phyloP scores from a whole-genome alignment of 1,140 invertebrate species.

The Drosophila arizonae region DNA sequence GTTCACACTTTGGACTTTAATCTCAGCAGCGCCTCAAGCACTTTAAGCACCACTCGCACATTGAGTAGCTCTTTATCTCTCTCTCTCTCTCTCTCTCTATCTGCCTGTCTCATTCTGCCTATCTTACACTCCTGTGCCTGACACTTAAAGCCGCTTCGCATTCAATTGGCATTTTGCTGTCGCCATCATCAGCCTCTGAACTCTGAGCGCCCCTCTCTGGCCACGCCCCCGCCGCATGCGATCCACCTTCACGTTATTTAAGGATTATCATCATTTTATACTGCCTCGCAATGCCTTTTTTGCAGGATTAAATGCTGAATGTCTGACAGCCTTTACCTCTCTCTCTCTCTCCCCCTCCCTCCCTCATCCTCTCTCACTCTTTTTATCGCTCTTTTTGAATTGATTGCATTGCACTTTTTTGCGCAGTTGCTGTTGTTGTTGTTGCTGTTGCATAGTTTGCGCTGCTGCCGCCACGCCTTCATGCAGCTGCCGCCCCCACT shows the following conservation, averaged over 20 bases:
- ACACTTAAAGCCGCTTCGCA: conserved; percentile 73
- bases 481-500: conserved; percentile 26
- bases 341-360: not conserved
- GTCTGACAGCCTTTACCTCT: conserved; percentile 32
- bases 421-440: conserved; percentile 33
- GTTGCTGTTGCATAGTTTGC: conserved; percentile 74
- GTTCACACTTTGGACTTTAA: conserved; percentile 12
- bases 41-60: conserved; percentile 15
- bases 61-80: not conserved
- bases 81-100: conserved; percentile 28
- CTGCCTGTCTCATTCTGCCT: conserved; percentile 18
- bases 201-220: not conserved
- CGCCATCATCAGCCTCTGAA: conserved; percentile 51
- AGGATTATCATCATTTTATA: conserved; percentile 79
- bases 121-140: conserved; percentile 32
- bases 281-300: conserved; percentile 77
- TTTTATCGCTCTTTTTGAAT: conserved; percentile 61
- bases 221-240: not conserved
- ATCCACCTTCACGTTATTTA: conserved; percentile 67
- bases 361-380: not conserved
- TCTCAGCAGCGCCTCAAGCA: conserved; percentile 36
- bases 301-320: conserved; percentile 77
- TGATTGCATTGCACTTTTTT: conserved; percentile 72
- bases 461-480: conserved; percentile 65
- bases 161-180: conserved; percentile 79